Conservation (phyloP, 1,140 invertebrate species). For the Halotydeus destructor region DNA sequence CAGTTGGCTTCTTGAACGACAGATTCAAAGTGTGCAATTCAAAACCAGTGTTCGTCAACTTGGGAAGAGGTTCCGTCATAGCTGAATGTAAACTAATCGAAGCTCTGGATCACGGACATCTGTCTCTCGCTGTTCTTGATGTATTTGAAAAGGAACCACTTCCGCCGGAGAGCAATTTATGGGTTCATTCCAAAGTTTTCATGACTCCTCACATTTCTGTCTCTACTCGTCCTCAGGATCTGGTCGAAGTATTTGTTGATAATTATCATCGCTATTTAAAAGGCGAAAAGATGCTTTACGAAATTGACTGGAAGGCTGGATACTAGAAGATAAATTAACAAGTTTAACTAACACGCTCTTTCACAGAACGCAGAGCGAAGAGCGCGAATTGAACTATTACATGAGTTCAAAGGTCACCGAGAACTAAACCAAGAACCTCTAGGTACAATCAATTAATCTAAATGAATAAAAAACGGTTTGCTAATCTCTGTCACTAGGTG, state of each 20-base stretch:
- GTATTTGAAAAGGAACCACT: slow-evolving; percentile 36
- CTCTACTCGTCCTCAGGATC: slow-evolving; percentile 23
- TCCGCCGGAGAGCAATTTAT: slow-evolving; percentile 28
- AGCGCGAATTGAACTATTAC: too few species aligned
- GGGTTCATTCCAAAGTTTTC: slow-evolving; percentile 30
- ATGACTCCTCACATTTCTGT: slow-evolving; percentile 36
- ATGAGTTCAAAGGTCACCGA: too few species aligned
- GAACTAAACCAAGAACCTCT: too few species aligned
- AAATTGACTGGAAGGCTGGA: slow-evolving; percentile 5
- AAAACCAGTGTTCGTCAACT: slow-evolving; percentile 31
- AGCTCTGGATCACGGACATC: slow-evolving; percentile 32
- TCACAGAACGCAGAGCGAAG: too few species aligned
- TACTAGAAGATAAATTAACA: too few species aligned
- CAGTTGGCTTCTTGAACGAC: slow-evolving; percentile 29
- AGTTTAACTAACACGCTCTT: too few species aligned
- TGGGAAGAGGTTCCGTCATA: slow-evolving; percentile 34
- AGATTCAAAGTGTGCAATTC: slow-evolving; percentile 18
- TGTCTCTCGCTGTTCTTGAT: slow-evolving; percentile 35
- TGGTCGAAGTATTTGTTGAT: slow-evolving; percentile 25
- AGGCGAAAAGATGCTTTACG: slow-evolving; percentile 1
- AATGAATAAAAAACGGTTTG: too few species aligned
- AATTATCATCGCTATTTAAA: slow-evolving; percentile 22
- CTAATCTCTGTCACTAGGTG: too few species aligned
- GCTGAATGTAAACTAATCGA: slow-evolving; percentile 30
- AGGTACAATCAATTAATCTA: too few species aligned